phyloP scores from a whole-genome alignment of 2,888 invertebrate species.

The Electrophaes corylata region DNA sequence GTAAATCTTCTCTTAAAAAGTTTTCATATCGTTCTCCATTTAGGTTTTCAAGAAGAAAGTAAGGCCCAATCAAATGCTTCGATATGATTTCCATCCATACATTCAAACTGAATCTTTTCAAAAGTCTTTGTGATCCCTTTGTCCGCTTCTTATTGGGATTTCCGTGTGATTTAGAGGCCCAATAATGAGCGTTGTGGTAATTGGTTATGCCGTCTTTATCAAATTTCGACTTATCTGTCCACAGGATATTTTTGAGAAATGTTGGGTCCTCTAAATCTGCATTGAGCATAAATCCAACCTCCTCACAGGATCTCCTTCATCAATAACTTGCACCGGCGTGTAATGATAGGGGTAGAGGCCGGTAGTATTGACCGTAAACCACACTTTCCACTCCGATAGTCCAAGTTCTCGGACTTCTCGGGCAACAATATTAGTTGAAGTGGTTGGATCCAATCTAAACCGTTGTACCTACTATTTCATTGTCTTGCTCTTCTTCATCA shows the following conservation, averaged over 20 bases:
- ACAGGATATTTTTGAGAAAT: not conserved
- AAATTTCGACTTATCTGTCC: conserved; percentile 44
- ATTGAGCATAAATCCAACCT: not conserved
- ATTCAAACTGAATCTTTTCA: too few species aligned
- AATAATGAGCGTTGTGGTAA: conserved; percentile 45
- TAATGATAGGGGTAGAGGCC: not conserved
- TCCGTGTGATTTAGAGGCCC: conserved; percentile 35
- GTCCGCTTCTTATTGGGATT: conserved; percentile 43
- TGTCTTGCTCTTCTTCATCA: too few species aligned
- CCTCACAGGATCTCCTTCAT: not conserved
- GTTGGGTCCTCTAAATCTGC: not conserved
- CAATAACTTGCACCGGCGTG: not conserved
- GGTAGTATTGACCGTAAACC: too few species aligned
- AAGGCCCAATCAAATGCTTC: conserved; percentile 40
- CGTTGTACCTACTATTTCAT: too few species aligned
- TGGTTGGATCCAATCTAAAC: too few species aligned
- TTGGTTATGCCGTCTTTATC: conserved; percentile 41
- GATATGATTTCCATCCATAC: conserved; percentile 45
- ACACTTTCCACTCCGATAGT: too few species aligned
- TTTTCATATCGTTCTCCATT: conserved; percentile 45
- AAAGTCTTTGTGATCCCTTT: too few species aligned
- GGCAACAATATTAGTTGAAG: too few species aligned
- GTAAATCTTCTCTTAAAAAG: conserved; percentile 33
- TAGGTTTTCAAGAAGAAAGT: conserved; percentile 43
- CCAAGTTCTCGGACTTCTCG: too few species aligned